Evolutionary conservation across 2,888 invertebrate species (phyloP).

Genomic region (Dryocosmus kuriphilus): DNA sequence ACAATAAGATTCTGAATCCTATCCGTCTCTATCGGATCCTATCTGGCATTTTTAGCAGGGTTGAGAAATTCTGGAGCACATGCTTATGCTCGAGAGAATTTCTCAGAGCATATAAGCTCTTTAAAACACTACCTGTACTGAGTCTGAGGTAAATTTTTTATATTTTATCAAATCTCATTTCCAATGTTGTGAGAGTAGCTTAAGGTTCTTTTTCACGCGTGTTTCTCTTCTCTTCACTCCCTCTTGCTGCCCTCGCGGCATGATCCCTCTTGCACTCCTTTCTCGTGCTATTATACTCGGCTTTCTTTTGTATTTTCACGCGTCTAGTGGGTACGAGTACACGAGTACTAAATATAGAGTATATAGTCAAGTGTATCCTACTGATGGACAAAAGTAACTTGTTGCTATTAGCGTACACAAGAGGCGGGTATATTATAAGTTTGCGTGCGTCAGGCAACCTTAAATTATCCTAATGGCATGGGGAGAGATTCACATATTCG

Average conservation of each 20-base stretch:
- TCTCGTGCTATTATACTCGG: constrained; percentile 19
- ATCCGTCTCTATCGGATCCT: no score
- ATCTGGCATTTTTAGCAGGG: no score
- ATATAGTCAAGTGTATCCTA: not conserved
- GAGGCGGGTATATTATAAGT: constrained; percentile 20
- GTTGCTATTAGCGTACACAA: constrained; percentile 20
- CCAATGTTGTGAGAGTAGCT: constrained; percentile 15
- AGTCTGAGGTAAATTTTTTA: no score
- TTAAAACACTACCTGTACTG: no score
- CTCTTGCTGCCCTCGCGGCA: not conserved
- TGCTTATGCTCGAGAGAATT: no score
- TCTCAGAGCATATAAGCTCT: no score
- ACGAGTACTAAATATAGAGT: constrained; percentile 31
- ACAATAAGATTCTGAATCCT: no score
- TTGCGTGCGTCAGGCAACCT: constrained; percentile 2
- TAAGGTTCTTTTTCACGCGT: constrained; percentile 14
- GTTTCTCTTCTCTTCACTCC: not conserved
- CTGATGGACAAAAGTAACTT: constrained; percentile 33
- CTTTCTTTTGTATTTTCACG: constrained; percentile 40
- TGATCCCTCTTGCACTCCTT: constrained; percentile 17
- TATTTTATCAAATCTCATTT: constrained; percentile 19
- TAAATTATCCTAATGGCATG: constrained; percentile 24
- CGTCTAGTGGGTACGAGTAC: constrained; percentile 5
- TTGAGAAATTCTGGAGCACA: no score
- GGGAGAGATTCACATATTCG: not conserved